These are phyloP conservation scores for Micoletzkya japonica DNA, from an alignment of 2,888 invertebrate species.

Conservation along the genomic window DNA sequence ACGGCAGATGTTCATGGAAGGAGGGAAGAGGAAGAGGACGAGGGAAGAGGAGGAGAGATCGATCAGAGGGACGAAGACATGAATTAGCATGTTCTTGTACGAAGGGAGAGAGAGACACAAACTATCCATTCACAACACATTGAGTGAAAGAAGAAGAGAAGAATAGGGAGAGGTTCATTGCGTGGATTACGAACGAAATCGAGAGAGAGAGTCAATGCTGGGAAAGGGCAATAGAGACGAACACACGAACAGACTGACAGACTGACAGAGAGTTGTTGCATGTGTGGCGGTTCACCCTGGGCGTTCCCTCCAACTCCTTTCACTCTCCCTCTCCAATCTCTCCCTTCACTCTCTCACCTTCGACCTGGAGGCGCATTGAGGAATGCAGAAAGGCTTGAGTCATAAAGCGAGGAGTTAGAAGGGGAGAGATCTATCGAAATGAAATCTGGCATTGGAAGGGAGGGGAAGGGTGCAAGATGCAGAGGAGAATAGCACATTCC, in stretches of 20 bases:
- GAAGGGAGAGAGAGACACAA: conserved; percentile 10
- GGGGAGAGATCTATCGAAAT: too few relatives aligned
- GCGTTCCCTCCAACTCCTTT: too few relatives aligned
- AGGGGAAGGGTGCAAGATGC: conserved; percentile 15
- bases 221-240: too few relatives aligned
- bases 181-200: conserved; percentile 27
- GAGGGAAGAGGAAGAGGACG: conserved; percentile 3
- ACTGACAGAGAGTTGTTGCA: too few relatives aligned
- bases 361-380: too few relatives aligned
- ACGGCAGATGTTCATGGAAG: neutral
- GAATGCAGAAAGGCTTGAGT: too few relatives aligned
- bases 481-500: conserved; percentile 31
- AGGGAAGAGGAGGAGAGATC: neutral
- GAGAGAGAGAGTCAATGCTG: too few relatives aligned
- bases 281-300: too few relatives aligned
- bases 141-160: conserved; percentile 27
- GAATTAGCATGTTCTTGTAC: conserved; percentile 7
- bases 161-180: conserved; percentile 18
- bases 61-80: neutral
- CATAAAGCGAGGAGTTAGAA: too few relatives aligned
- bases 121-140: conserved; percentile 31
- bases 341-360: too few relatives aligned
- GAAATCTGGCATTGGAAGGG: neutral
- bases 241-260: too few relatives aligned
- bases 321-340: too few relatives aligned